Percentiles rank a stretch among this genome's conserved stretches.
Conservation (phyloP, 2,888 invertebrate species). For the Dryococelus australis region DNA sequence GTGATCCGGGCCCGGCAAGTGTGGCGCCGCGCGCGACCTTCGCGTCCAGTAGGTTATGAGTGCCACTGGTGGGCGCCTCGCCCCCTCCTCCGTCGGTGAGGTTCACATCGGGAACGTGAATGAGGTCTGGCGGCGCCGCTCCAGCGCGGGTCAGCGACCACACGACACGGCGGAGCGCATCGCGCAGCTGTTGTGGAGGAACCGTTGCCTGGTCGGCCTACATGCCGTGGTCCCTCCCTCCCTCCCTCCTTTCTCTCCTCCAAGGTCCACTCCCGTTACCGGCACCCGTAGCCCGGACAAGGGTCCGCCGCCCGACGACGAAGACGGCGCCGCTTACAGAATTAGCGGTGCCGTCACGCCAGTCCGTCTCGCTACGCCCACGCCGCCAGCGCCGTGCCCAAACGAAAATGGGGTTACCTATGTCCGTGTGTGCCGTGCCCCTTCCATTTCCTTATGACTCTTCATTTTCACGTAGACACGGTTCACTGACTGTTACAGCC, state of each 20-base stretch:
- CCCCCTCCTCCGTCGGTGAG: background rate
- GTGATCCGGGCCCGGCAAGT: background rate
- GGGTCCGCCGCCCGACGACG: background rate
- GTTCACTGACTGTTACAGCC: too few relatives aligned
- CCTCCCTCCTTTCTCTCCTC: background rate
- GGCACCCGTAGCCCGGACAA: background rate
- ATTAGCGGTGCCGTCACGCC: conserved; percentile 25
- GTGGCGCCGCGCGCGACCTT: conserved; percentile 5
- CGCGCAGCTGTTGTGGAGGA: background rate
- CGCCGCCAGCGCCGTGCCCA: background rate
- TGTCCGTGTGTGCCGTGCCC: background rate
- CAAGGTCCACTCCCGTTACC: conserved; percentile 17
- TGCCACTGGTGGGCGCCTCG: background rate
- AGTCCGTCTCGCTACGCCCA: background rate
- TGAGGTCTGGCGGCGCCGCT: background rate
- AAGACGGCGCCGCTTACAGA: background rate
- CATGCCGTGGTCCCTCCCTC: background rate
- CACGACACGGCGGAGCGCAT: background rate
- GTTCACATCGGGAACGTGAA: background rate
- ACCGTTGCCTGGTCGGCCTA: conserved; percentile 17
- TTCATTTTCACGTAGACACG: too few relatives aligned
- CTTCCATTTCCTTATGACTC: too few relatives aligned
- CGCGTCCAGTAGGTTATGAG: conserved; percentile 5
- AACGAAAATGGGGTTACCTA: background rate
- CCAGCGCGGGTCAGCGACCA: conserved; percentile 2